These are phyloP conservation scores for Ethmia dodecea DNA, from an alignment of 2,888 invertebrate species.

Conservation along the genomic window DNA sequence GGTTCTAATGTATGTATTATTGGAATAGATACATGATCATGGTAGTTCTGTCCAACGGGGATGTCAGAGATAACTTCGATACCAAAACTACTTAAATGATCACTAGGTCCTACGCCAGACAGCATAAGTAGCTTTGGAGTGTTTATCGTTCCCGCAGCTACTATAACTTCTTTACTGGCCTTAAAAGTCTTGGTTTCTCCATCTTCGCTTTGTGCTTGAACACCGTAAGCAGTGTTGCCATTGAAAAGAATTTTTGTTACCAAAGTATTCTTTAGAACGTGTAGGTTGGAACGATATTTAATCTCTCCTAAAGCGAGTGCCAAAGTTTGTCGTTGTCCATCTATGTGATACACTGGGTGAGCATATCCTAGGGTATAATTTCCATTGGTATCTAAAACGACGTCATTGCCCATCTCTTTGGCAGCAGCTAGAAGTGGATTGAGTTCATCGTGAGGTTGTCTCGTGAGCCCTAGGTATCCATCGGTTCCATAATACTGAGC, in stretches of 20 bases:
- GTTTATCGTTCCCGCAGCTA: constrained; percentile 46
- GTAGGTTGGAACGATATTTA: constrained; percentile 37
- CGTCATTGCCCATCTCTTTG: constrained; percentile 34
- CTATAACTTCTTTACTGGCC: constrained; percentile 37
- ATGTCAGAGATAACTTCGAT: constrained; percentile 32
- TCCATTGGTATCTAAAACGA: constrained; percentile 35
- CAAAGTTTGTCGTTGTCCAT: constrained; percentile 62
- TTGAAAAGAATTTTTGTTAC: constrained; percentile 64
- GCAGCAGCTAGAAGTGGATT: constrained; percentile 44
- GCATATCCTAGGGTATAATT: constrained; percentile 38
- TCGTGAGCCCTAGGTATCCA: constrained; percentile 34
- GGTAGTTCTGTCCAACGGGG: constrained; percentile 43
- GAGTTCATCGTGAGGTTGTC: constrained; percentile 41
- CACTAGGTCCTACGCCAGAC: constrained; percentile 45
- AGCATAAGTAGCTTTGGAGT: constrained; percentile 48
- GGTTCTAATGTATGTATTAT: constrained; percentile 26
- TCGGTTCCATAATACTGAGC: constrained; percentile 37
- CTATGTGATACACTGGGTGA: constrained; percentile 30
- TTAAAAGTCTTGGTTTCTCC: constrained; percentile 21
- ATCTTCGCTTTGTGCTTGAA: constrained; percentile 36
- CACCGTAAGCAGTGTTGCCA: constrained; percentile 31
- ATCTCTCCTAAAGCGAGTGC: constrained; percentile 51
- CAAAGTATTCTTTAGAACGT: constrained; percentile 54
- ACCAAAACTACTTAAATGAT: constrained; percentile 32
- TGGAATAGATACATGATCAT: constrained; percentile 39